Evolutionary conservation across 2,888 invertebrate genomes (phyloP), one percentile per base, ranked within the genome.

Genomic region (Nomada fabriciana): DNA sequence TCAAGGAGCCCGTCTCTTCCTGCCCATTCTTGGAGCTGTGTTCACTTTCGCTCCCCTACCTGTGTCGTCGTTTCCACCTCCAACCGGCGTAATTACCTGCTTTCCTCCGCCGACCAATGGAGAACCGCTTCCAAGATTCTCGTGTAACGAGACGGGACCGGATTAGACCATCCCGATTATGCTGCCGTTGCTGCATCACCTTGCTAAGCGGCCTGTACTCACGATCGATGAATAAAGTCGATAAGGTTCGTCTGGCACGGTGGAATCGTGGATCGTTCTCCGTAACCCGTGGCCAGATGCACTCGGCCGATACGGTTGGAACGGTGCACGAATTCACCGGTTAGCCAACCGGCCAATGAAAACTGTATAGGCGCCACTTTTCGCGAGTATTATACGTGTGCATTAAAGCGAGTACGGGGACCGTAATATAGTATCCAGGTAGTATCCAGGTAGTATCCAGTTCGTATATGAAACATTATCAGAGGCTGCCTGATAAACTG

Each of bases 1-100:
- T 83, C 83, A 82, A 79, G 80, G 82, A 86, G 81, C 84, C 72
- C 83, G 88, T 73, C 80, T 89, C 90, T 90, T 92, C 91, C 91
- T 93, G 93, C 86, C 93, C 93, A 93, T 94, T 93, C 93, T 93
- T 93, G 93, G 93, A 89, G 91, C 88, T 91, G 88, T 88, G 89
- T 90, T 93, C 92, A 93, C 93, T 93, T 93, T 93, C 93, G 93
- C 92, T 88, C 88, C 82, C 88, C 88, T 88, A 87, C 88, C 83
- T 78, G 29, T 59, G 20, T 47, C 76, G 55, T 50, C 59, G 75
- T 47, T 80, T 65, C 83, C 85, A 80, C 81, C 74, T 80, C 83
- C 86, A 74, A 42, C 63, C 73, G 52, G 65, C 55, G 74, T 29
- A 50, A 67, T 80, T 76, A 81, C 82, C 73, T 77, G 73, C 57